Base-by-base conservation (phyloP, 2,888 invertebrate genomes). In the Helobdella robusta region DNA sequence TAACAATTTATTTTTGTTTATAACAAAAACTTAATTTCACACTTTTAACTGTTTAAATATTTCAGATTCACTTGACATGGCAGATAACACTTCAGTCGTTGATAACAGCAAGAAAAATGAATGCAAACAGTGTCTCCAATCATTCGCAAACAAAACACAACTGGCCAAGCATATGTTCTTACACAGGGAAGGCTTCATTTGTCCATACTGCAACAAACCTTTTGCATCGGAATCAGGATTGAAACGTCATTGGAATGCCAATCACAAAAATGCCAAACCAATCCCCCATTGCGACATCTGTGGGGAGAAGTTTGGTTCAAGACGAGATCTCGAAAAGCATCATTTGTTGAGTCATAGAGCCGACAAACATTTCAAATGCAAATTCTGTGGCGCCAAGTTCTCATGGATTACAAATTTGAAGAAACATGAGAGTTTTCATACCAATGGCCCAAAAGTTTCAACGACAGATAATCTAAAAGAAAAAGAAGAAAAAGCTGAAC, bases 371-470 rank as follows among this genome's bases (percentile, higher is more conserved):
- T 69, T 67, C 59, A 28, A 54, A 20, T 69, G 69, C 35, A 34
- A 34, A 8, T 36, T 50, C 32, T 69, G 69, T 64, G 63, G 64
- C n/a, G 68, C 66, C 5, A 36, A 40, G 35, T 69, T 69, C 46
- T 69, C 68, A 11, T 69, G 69, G 69, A 32, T 32, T 2, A 65
- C 67, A 40, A 69, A 69, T 61, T 65, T 69, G 40, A 25, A 44
- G 4, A 66, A 66, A 50, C 69, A 69, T 54, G 54, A 63, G 32
- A 59, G 61, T 23, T 52, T 66, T 32, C 63, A 65, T 32, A n/a
- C 44, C 20, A 34, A 25, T 25, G 64, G 28, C n/a, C 30, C 30
- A 6, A 32, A 56, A 30, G 30, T 30, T 11, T 56, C 28, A 56
- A 56, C n/a, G 5, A 6, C 25, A n/a, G 56, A 56, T 4, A 6